Conservation (phyloP, 2,797 vertebrate species). For the Tenualosa ilisha region DNA sequence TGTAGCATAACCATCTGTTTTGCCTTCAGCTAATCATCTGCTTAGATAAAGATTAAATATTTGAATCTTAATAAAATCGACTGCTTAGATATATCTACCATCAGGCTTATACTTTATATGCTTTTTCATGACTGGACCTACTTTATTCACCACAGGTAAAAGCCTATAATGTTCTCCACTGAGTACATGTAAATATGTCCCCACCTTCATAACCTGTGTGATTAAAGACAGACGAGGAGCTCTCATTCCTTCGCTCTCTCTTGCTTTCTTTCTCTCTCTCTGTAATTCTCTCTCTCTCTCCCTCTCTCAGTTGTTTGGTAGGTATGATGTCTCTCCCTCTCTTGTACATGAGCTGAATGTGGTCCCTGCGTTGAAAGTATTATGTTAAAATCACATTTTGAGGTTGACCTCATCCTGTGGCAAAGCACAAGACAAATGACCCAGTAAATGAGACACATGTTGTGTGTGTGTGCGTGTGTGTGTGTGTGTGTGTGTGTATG, state of each 20-base stretch:
- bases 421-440: background rate
- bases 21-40: background rate
- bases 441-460: background rate
- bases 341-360: background rate
- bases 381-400: slow-evolving; percentile 16
- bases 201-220: background rate
- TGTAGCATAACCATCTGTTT: background rate
- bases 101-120: background rate
- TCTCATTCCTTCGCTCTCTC: background rate
- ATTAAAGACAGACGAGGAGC: background rate
- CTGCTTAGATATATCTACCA: background rate
- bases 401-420: background rate
- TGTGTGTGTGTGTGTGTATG: too few relatives aligned
- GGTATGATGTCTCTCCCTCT: background rate
- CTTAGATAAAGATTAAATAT: background rate
- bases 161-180: background rate
- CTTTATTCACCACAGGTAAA: background rate
- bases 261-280: background rate
- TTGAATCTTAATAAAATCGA: background rate
- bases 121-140: background rate
- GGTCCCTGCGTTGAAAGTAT: background rate
- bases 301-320: background rate
- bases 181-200: background rate
- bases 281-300: background rate
- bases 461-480: background rate